phyloP scores from a whole-genome alignment of 1,140 invertebrate species.

The Trichoplusia ni region DNA sequence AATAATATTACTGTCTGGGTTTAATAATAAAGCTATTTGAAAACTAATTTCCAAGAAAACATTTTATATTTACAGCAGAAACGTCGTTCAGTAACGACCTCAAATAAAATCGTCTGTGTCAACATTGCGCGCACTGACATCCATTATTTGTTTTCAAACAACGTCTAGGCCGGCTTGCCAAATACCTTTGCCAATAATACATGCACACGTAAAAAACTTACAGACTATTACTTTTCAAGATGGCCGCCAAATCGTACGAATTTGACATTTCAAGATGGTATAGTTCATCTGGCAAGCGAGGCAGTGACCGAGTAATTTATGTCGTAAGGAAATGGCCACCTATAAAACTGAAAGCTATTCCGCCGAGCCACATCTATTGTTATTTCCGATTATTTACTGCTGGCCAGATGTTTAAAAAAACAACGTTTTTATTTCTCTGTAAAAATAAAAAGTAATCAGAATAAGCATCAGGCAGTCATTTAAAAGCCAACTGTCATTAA shows the following conservation, averaged over 20 bases:
- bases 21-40: no score
- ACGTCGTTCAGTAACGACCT: conserved; percentile 5
- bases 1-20: no score
- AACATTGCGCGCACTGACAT: conserved; percentile 12
- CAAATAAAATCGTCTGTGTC: conserved; percentile 26
- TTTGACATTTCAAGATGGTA: conserved; percentile 4
- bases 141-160: conserved; percentile 25
- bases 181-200: conserved; percentile 22
- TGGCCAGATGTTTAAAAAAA: conserved; percentile 2
- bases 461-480: background rate
- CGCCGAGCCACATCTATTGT: background rate
- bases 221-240: background rate
- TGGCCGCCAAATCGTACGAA: background rate
- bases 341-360: conserved; percentile 9
- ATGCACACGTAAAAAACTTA: background rate
- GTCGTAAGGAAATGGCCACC: background rate
- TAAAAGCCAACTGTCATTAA: background rate
- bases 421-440: background rate
- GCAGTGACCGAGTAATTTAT: background rate
- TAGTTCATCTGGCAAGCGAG: conserved; percentile 3
- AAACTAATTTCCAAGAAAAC: no score
- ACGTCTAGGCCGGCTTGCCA: conserved; percentile 19
- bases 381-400: conserved; percentile 2
- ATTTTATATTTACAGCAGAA: conserved; percentile 5
- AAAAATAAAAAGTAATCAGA: background rate